Conservation (phyloP, 2,113 vertebrate species). For the Stegostoma tigrinum region DNA sequence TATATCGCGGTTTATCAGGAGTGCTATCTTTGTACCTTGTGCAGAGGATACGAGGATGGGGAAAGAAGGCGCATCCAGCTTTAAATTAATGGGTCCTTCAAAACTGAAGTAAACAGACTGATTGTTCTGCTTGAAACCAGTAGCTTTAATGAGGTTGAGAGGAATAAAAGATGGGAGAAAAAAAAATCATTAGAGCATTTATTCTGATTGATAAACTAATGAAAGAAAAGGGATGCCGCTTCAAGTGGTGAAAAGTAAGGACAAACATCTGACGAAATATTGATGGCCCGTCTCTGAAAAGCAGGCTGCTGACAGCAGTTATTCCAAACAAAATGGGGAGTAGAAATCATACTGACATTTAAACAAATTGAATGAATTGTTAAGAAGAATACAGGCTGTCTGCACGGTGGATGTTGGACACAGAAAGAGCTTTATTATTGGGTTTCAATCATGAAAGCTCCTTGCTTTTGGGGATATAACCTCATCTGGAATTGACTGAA, state of each 20-base stretch:
- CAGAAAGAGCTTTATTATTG: neutral
- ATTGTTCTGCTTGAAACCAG: neutral
- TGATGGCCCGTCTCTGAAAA: neutral
- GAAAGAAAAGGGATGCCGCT: neutral
- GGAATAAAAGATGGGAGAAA: neutral
- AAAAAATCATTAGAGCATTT: slow-evolving; percentile 17
- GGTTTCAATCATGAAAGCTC: neutral
- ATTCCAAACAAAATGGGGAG: neutral
- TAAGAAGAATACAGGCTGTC: neutral
- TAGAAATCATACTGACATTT: neutral
- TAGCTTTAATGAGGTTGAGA: neutral
- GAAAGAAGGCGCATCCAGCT: neutral
- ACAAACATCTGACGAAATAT: neutral
- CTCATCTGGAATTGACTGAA: neutral
- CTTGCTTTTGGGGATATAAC: neutral
- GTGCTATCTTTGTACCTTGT: neutral
- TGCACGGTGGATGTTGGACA: neutral
- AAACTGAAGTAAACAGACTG: neutral
- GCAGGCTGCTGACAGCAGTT: neutral
- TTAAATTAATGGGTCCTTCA: neutral
- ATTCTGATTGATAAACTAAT: slow-evolving; percentile 12
- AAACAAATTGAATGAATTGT: slow-evolving; percentile 5
- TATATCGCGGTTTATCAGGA: neutral
- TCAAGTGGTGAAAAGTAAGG: neutral
- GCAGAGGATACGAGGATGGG: neutral